These are phyloP conservation scores for Enteromius anoplus DNA, from an alignment of 2,797 vertebrate species.

Conservation along the genomic window DNA sequence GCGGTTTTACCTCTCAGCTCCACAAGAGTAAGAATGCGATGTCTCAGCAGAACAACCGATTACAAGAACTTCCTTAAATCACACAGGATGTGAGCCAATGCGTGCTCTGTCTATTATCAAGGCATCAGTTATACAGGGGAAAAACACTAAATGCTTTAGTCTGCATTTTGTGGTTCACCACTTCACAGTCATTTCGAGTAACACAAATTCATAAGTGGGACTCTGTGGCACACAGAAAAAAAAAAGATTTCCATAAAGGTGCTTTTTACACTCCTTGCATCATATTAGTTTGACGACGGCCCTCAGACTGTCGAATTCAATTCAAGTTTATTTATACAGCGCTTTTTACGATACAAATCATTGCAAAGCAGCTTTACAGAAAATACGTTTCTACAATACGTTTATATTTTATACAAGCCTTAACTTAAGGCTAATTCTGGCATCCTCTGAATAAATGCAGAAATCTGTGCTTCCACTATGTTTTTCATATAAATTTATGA, in stretches of 20 bases:
- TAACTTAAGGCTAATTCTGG: no score
- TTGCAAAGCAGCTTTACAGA: no score
- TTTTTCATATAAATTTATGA: background rate
- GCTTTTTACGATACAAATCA: no score
- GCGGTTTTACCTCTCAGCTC: conserved; percentile 50
- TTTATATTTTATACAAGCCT: no score
- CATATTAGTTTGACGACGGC: background rate
- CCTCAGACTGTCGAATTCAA: background rate
- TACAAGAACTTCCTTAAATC: conserved; percentile 75
- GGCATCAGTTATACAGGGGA: conserved; percentile 67
- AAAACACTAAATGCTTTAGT: conserved; percentile 71
- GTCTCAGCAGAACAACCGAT: conserved; percentile 47
- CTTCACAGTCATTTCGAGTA: conserved; percentile 69
- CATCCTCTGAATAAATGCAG: background rate
- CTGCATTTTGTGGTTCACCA: conserved; percentile 69
- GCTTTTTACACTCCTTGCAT: background rate
- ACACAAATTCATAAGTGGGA: conserved; percentile 38
- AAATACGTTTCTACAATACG: no score
- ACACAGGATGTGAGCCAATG: conserved; percentile 81
- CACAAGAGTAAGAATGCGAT: conserved; percentile 58
- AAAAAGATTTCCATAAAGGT: conserved; percentile 18
- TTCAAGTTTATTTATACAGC: no score
- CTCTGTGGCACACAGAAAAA: background rate
- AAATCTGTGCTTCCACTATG: background rate
- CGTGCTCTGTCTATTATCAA: conserved; percentile 58